These are phyloP conservation scores for Phyllotis vaccarum DNA, from an alignment of 2,797 vertebrate genomes.

Conservation along the genomic window DNA sequence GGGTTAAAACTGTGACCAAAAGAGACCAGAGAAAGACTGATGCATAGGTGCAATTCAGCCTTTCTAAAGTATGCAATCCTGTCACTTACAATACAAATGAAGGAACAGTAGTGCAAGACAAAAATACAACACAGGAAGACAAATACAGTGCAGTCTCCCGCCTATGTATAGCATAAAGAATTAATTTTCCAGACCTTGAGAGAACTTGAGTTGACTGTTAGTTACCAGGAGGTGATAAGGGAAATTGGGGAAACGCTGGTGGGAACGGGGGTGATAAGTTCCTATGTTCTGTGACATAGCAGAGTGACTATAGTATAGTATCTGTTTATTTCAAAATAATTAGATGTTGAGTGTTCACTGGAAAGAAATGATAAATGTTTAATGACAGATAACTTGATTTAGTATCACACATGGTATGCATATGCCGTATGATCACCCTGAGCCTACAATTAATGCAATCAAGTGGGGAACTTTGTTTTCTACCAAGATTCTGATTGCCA, in stretches of 20 bases:
- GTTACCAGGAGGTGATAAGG: not conserved
- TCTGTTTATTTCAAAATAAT: not conserved
- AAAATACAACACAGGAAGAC: not conserved
- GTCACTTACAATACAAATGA: not conserved
- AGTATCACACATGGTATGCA: not conserved
- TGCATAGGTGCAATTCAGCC: not conserved
- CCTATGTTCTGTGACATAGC: not conserved
- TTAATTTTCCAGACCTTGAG: not conserved
- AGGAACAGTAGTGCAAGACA: not conserved
- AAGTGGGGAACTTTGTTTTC: conserved; percentile 35
- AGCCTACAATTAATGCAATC: not conserved
- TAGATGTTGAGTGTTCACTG: not conserved
- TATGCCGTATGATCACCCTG: not conserved
- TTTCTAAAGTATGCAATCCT: not conserved
- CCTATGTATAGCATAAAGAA: not conserved
- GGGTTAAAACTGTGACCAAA: not conserved
- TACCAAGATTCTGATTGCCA: not conserved
- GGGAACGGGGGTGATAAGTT: not conserved
- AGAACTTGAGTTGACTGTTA: not conserved
- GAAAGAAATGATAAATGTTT: not conserved
- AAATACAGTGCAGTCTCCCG: not conserved
- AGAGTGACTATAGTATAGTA: not conserved
- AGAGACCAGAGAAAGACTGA: not conserved
- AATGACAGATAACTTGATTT: not conserved
- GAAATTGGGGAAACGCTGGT: not conserved